A percentile compares a stretch with the other conserved stretches of the same genome.
These are phyloP conservation scores for Sarcophaga rosellei DNA, from an alignment of 2,888 invertebrate species.

Conservation along the genomic window DNA sequence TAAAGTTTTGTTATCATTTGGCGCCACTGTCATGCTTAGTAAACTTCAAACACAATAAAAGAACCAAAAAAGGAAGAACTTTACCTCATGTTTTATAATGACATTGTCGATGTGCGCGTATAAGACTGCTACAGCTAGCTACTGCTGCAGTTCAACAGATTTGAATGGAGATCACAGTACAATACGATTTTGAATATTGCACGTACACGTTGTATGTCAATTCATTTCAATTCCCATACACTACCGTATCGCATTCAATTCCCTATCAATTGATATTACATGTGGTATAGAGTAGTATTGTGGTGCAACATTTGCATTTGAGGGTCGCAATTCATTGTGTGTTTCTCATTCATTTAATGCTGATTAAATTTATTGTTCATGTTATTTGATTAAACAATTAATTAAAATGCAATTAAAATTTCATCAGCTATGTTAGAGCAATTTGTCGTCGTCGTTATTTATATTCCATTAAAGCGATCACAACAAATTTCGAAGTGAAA, in stretches of 20 bases:
- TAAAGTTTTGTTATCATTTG: conserved; percentile 70
- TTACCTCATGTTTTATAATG: neutral
- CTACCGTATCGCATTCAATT: neutral
- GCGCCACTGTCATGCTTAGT: conserved; percentile 64
- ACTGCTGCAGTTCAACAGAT: conserved; percentile 19
- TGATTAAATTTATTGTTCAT: conserved; percentile 1
- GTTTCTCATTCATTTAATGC: conserved; percentile 24
- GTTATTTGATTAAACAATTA: conserved; percentile 55
- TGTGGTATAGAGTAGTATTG: no score
- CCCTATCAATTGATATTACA: no score
- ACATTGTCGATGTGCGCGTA: conserved; percentile 1
- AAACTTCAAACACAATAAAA: neutral
- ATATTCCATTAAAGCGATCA: neutral
- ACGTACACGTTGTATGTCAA: conserved; percentile 40
- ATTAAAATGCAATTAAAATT: conserved; percentile 43
- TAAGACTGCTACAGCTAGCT: neutral
- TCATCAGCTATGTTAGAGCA: conserved; percentile 41
- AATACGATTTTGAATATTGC: conserved; percentile 27
- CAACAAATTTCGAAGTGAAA: neutral
- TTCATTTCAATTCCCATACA: neutral
- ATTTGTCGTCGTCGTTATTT: conserved; percentile 44
- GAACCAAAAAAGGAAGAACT: neutral
- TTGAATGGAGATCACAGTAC: conserved; percentile 8
- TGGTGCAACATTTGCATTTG: neutral
- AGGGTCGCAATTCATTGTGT: neutral